Base-by-base conservation (phyloP, 92 coral and sea anemone species). In the Parazoanthus atlanticus region DNA sequence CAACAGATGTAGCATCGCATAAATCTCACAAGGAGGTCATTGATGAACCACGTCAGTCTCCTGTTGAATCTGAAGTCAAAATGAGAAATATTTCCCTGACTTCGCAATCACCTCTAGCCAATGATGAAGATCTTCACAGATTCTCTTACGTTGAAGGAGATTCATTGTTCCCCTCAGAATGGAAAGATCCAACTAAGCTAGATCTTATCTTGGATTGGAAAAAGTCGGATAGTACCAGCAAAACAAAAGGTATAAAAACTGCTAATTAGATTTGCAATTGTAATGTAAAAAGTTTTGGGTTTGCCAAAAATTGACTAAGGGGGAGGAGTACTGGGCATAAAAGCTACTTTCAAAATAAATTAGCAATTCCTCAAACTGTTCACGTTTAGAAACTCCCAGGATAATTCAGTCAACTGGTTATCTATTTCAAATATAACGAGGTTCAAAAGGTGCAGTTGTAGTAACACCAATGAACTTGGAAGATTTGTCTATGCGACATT, bases 141-240 rank as follows among this genome's bases (percentile, higher is more conserved):
- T 84, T 84, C 64, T 84, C 87, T 26, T 84, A 84, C 40, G 77
- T 84, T 43, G 87, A 70, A 69, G 87, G 78, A 8, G 87, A 84
- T 46, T 84, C 87, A 1, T 36, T 84, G 78, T 84, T 84, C 26
- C 87, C 87, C 16, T 84, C 87, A 36, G 87, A 84, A 70, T 84
- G 87, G 87, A 84, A 84, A 71, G 87, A 84, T 71, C 87, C 87
- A 43, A 84, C 76, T 1, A 84, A 84, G 54, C 77, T 84, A 25
- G 87, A 84, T 28, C 76, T 84, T 29, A 84, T 84, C 61, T 67
- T 84, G 43, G 76, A 82, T 76, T 82, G 75, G 87, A 70, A 69
- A 6, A 84, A 84, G 12, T 8, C 79, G 19, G 79, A 84, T 84
- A 28, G 16, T 26, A 84, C 30, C 16, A 70, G 78, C 78, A 84